A percentile compares a stretch with the other conserved stretches of the same genome.
These are phyloP conservation scores for Ceyx melanurus DNA, from an alignment of 2,113 vertebrate genomes.

Conservation along the genomic window DNA sequence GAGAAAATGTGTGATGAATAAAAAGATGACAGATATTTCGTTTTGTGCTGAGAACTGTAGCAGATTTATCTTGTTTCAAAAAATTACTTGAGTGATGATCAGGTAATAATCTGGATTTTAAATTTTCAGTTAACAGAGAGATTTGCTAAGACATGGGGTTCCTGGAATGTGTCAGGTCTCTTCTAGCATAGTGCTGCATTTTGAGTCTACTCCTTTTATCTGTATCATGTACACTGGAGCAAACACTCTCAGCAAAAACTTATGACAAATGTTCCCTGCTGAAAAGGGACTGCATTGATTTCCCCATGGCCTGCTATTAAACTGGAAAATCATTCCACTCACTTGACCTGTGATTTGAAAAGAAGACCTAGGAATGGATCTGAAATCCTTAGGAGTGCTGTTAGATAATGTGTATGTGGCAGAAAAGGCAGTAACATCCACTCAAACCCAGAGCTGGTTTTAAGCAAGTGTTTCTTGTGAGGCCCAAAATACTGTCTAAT, in stretches of 20 bases:
- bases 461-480: background rate
- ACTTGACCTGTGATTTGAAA: slow-evolving; percentile 15
- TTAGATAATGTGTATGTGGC: background rate
- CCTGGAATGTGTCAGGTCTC: background rate
- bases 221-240: background rate
- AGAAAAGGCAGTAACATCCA: background rate
- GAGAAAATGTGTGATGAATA: slow-evolving; percentile 55
- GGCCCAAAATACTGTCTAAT: background rate
- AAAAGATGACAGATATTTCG: slow-evolving; percentile 22
- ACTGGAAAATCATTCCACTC: background rate
- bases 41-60: slow-evolving; percentile 28
- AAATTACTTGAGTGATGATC: background rate
- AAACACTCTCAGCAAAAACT: background rate
- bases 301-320: background rate
- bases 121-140: background rate
- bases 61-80: slow-evolving; percentile 23
- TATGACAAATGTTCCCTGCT: background rate
- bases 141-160: background rate
- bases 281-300: background rate
- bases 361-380: background rate
- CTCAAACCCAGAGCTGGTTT: background rate
- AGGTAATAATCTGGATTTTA: slow-evolving; percentile 33
- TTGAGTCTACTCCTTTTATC: background rate
- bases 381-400: background rate
- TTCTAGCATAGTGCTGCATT: background rate